Base-by-base conservation (phyloP, 2,797 vertebrate genomes). In the Myripristis murdjan region DNA sequence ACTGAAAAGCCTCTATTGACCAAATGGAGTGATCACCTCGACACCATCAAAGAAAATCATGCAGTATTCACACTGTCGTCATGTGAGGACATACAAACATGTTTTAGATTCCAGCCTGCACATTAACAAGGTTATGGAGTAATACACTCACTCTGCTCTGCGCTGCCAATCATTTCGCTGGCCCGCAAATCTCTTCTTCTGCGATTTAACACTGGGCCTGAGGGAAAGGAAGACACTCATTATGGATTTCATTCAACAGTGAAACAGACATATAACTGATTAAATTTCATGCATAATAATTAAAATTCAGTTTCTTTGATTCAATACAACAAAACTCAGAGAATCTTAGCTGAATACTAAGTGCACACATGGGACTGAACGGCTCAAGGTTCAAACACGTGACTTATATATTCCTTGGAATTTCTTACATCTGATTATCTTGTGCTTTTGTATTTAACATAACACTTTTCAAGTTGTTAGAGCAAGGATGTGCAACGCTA, bases 121-220 rank as follows among this genome's bases (percentile, higher is more conserved):
- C 4, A 23, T 60, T 15, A 33, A 4, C 16, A 26, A 14, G 12
- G 5, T 22, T 5, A 4, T 68, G 7, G 26, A 3, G 20, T 24
- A 44, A 49, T 23, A 28, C 1, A 60, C 71, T 89, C 46, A 93
- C 93, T 74, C 9, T 58, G 18, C 4, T 64, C 55, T 49, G 73
- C 28, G 51, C 2, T 43, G 53, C 54, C 52, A 2, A 75, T 1
- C 2, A 87, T 31, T 53, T 66, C 2, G 31, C 43, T 44, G 5
- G 23, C 58, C 26, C 18, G 15, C 43, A 94, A 53, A 72, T 90
- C 76, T 89, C 95, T 93, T 80, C 81, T 89, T 44, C 76, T 84
- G 8, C 93, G 93, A 43, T 4, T 1, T 55, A 1, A 16, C 1
- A 10, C n/a, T 55, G 71, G 71, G 73, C 79, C 91, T 92, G 69